Percentiles rank a stretch among this genome's conserved stretches.
phyloP scores from a whole-genome alignment of 2,797 vertebrate species.

The Borostomias antarcticus region DNA sequence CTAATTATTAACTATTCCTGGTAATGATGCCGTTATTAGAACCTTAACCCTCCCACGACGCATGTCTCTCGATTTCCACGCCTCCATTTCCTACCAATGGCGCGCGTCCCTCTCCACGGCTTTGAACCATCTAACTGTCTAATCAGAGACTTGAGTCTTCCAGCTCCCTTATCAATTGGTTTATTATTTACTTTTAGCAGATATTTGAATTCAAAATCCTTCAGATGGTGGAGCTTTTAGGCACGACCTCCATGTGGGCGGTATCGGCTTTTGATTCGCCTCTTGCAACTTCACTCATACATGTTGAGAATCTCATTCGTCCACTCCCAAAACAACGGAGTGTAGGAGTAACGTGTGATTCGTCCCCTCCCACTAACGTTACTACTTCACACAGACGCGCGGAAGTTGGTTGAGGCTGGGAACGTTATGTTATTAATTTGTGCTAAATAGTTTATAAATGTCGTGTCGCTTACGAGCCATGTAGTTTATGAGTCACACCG shows the following conservation, averaged over 20 bases:
- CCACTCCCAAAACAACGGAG: conserved; percentile 24
- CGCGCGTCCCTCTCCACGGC: not conserved
- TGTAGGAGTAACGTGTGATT: no score
- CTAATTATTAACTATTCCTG: no score
- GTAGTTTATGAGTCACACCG: not conserved
- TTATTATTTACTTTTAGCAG: conserved; percentile 44
- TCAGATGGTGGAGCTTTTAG: not conserved
- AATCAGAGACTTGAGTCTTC: conserved; percentile 28
- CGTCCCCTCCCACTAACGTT: not conserved
- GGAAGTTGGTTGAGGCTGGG: conserved; percentile 60
- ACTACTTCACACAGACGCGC: conserved; percentile 23
- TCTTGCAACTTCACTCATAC: conserved; percentile 37
- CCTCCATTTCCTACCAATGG: conserved; percentile 9
- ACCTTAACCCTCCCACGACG: no score
- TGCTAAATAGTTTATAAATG: conserved; percentile 9
- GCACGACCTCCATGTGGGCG: not conserved
- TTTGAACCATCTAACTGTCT: conserved; percentile 8
- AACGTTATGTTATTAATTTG: conserved; percentile 47
- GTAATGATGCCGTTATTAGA: no score
- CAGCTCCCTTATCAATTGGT: conserved; percentile 46
- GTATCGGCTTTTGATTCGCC: conserved; percentile 37
- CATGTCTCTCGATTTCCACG: not conserved
- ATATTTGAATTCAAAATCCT: conserved; percentile 66
- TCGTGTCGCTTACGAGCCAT: not conserved
- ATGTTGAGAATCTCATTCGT: fast-evolving